phyloP scores from a whole-genome alignment of 2,797 vertebrate genomes.

The Morelia viridis region DNA sequence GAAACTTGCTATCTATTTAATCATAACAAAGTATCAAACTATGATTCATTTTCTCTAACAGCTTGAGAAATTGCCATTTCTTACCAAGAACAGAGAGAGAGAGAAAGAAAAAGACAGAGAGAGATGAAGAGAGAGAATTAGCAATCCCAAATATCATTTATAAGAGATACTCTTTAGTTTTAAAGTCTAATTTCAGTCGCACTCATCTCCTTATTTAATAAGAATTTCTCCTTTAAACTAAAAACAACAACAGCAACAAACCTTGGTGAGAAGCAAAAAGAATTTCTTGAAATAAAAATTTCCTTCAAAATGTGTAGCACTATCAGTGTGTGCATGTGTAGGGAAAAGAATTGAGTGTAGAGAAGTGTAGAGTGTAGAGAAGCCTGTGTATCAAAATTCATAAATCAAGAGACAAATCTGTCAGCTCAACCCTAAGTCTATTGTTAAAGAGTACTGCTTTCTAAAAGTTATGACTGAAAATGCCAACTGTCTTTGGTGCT shows the following conservation, averaged over 20 bases:
- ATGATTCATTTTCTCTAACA: conserved; percentile 34
- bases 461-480: not conserved
- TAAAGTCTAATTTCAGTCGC: conserved; percentile 14
- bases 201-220: not conserved
- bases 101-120: not conserved
- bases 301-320: not conserved
- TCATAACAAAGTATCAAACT: conserved; percentile 29
- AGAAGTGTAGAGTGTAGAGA: not conserved
- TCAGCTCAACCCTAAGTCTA: not conserved
- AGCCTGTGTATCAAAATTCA: conserved; percentile 32
- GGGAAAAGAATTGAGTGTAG: not conserved
- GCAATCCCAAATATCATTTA: not conserved
- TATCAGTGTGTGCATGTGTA: not conserved
- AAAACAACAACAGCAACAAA: not conserved
- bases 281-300: not conserved
- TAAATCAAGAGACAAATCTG: not conserved
- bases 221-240: not conserved
- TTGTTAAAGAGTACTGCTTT: not conserved
- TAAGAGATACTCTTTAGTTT: not conserved
- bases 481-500: not conserved
- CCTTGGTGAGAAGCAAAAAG: not conserved
- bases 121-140: not conserved
- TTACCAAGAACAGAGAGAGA: not conserved
- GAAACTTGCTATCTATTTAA: conserved; percentile 32
- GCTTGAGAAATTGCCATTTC: conserved; percentile 22